Conservation (phyloP, 2,113 vertebrate species). For the Merops nubicus region DNA sequence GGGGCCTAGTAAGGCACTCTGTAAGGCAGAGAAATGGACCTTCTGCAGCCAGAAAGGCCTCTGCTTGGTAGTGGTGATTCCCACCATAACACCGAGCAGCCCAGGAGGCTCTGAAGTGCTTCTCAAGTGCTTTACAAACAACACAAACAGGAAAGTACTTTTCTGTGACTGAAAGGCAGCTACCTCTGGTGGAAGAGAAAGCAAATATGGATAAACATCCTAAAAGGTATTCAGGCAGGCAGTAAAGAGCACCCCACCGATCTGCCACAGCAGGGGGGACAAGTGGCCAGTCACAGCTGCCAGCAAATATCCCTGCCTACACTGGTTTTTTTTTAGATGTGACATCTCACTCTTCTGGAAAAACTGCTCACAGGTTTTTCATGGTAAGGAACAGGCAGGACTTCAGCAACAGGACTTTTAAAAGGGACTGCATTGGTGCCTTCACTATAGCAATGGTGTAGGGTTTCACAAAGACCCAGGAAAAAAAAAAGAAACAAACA, state of each 20-base stretch:
- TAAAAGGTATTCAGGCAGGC: background rate
- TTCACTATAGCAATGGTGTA: background rate
- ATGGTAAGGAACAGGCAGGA: background rate
- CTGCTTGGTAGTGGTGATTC: background rate
- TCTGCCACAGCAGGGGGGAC: background rate
- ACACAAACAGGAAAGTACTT: background rate
- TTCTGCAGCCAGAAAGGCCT: background rate
- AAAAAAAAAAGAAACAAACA: background rate
- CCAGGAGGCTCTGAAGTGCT: constrained; percentile 2
- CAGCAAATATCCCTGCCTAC: background rate
- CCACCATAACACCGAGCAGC: background rate
- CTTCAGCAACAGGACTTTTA: background rate
- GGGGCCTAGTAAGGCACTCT: background rate
- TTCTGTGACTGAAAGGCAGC: background rate
- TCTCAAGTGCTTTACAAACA: constrained; percentile 15
- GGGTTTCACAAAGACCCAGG: background rate
- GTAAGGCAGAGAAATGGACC: background rate
- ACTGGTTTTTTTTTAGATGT: background rate
- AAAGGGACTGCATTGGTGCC: background rate
- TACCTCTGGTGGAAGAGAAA: background rate
- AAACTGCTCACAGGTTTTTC: background rate
- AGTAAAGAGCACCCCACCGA: background rate
- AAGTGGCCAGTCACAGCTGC: background rate
- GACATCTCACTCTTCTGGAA: background rate
- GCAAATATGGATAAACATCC: background rate